phyloP scores from a whole-genome alignment of 2,888 invertebrate species.

The Cinara cedri region DNA sequence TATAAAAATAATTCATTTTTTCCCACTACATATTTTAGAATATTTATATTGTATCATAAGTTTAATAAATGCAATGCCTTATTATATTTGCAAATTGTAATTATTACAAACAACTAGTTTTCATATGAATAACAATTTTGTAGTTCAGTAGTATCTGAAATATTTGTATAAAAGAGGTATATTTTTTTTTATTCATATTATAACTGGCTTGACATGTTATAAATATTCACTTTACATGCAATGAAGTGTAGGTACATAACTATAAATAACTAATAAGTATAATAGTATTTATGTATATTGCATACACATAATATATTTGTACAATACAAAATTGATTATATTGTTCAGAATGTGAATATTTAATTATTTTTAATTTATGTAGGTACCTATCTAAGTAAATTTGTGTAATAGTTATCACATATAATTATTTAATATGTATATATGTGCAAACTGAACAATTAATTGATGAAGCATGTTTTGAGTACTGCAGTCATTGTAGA shows the following conservation, averaged over 20 bases:
- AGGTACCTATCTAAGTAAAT: too few species aligned
- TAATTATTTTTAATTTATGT: too few species aligned
- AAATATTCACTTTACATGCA: slow-evolving; percentile 41
- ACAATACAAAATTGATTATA: too few species aligned
- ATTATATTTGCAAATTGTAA: neutral
- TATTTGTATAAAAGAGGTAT: slow-evolving; percentile 2
- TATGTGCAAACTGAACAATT: too few species aligned
- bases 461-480: too few species aligned
- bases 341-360: too few species aligned
- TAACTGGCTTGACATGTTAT: slow-evolving; percentile 22
- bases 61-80: neutral
- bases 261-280: slow-evolving; percentile 4
- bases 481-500: too few species aligned
- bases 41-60: neutral
- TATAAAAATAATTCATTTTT: neutral
- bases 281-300: slow-evolving; percentile 6
- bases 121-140: neutral
- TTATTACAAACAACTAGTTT: too few species aligned
- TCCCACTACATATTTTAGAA: neutral
- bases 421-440: too few species aligned
- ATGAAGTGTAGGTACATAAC: neutral
- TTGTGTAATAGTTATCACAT: too few species aligned
- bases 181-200: neutral
- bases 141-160: neutral
- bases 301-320: too few species aligned